phyloP scores from a whole-genome alignment of 2,113 vertebrate species.

The Arvicanthis niloticus region DNA sequence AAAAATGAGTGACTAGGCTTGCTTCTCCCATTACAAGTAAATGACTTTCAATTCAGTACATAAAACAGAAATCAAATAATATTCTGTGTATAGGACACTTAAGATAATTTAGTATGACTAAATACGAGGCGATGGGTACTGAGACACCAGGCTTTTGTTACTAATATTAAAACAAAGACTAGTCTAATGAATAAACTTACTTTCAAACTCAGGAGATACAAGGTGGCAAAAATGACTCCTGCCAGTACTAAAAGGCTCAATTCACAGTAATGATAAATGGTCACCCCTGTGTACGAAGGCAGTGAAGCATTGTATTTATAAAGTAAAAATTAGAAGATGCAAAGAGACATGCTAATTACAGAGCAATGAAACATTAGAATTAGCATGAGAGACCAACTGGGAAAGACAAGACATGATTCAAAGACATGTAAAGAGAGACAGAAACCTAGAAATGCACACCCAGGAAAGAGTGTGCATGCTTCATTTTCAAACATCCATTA shows the following conservation, averaged over 20 bases:
- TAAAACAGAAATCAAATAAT: background rate
- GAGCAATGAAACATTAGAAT: background rate
- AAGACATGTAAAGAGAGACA: background rate
- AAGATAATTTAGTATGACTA: constrained; percentile 20
- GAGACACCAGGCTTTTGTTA: background rate
- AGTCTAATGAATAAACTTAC: background rate
- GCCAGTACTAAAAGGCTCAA: background rate
- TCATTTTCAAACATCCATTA: background rate
- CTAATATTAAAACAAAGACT: background rate
- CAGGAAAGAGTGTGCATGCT: background rate
- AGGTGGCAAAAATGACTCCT: background rate
- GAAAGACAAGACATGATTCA: background rate
- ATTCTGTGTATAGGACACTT: background rate
- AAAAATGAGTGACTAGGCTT: background rate
- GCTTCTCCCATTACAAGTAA: background rate
- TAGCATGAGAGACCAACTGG: background rate
- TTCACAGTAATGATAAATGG: background rate
- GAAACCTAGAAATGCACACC: background rate
- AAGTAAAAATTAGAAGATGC: background rate
- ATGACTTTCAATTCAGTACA: constrained; percentile 28
- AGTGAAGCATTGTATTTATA: background rate
- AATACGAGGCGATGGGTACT: background rate
- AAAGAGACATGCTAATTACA: background rate
- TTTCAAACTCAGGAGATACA: background rate
- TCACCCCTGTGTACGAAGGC: background rate